Conservation (phyloP, 2,797 vertebrate species). For the Bradypus variegatus region DNA sequence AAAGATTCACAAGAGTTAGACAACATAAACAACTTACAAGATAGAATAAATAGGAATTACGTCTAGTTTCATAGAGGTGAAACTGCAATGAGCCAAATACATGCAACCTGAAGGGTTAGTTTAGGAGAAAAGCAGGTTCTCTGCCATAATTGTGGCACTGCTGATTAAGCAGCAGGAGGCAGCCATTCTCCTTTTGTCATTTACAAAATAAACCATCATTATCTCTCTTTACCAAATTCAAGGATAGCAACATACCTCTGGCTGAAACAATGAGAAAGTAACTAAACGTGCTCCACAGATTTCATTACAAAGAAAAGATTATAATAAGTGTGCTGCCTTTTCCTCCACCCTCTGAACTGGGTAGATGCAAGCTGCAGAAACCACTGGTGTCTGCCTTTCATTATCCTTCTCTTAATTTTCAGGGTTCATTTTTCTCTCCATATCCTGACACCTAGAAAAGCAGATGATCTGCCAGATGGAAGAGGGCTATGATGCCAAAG, state of each 20-base stretch:
- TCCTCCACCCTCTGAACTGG: not conserved
- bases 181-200: not conserved
- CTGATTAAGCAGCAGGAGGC: not conserved
- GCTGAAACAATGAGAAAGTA: not conserved
- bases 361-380: accelerated
- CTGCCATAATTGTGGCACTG: not conserved
- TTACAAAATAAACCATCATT: not conserved
- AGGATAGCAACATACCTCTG: not conserved
- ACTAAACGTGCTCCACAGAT: not conserved
- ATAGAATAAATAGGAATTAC: not conserved
- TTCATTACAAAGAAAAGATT: not conserved
- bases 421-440: not conserved
- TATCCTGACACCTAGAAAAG: not conserved
- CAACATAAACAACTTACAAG: not conserved
- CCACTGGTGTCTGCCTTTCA: not conserved
- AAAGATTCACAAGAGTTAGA: not conserved
- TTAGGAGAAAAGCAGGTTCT: not conserved
- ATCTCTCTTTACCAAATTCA: not conserved
- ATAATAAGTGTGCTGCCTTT: not conserved
- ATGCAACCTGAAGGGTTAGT: not conserved
- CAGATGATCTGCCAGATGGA: not conserved
- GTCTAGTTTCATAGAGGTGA: not conserved
- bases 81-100: not conserved
- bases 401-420: not conserved
- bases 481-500: not conserved